Percentiles rank a stretch among this genome's conserved stretches.
Evolutionary conservation across 1,140 invertebrate species (phyloP).

Genomic region (Popillia japonica): DNA sequence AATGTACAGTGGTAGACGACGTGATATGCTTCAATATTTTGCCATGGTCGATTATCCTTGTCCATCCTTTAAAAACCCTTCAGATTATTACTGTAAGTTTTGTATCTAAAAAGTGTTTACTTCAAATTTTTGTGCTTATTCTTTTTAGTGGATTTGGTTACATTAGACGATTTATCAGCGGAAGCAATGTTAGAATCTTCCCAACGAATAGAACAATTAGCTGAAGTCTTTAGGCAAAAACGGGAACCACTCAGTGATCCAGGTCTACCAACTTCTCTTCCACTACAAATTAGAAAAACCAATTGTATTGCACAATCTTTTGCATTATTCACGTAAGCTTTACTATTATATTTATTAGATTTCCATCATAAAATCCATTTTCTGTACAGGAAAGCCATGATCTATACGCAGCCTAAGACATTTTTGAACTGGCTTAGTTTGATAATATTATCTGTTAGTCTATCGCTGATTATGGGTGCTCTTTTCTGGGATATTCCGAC

Average conservation of each 20-base stretch:
- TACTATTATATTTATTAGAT: neutral
- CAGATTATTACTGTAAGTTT: conserved; percentile 91
- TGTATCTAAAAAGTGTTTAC: neutral
- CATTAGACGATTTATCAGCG: conserved; percentile 88
- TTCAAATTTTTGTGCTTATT: neutral
- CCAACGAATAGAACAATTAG: conserved; percentile 88
- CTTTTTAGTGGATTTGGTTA: conserved; percentile 87
- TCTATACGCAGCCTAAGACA: conserved; percentile 87
- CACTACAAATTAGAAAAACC: conserved; percentile 69
- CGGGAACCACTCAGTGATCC: conserved; percentile 76
- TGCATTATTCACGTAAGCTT: conserved; percentile 75
- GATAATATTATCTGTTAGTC: conserved; percentile 77
- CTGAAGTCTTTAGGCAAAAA: conserved; percentile 78
- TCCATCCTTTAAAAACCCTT: conserved; percentile 95
- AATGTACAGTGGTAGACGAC: conserved; percentile 88
- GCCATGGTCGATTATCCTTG: conserved; percentile 93
- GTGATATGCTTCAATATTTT: conserved; percentile 93
- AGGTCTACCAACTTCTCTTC: conserved; percentile 77
- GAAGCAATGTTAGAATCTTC: conserved; percentile 95
- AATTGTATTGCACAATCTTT: conserved; percentile 72
- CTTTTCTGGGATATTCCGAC: conserved; percentile 88
- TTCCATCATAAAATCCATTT: neutral
- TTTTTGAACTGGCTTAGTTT: conserved; percentile 79
- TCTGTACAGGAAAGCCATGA: conserved; percentile 65
- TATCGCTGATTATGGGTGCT: conserved; percentile 85